phyloP scores from a whole-genome alignment of 1,140 invertebrate species.

The Agraylea sexmaculata region DNA sequence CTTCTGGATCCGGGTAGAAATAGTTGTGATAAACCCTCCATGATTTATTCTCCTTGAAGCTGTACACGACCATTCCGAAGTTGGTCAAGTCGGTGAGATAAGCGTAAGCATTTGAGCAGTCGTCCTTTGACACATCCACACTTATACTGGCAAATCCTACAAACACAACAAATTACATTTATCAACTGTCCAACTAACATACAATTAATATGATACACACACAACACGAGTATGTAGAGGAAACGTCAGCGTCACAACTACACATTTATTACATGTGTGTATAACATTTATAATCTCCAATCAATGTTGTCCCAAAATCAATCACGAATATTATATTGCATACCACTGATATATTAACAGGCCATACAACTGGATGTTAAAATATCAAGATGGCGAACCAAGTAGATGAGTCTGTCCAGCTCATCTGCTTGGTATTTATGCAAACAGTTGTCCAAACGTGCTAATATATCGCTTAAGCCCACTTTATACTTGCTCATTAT shows the following conservation, averaged over 20 bases:
- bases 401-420: too few relatives aligned
- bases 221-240: conserved; percentile 29
- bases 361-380: too few relatives aligned
- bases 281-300: too few relatives aligned
- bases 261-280: too few relatives aligned
- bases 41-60: conserved; percentile 45
- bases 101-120: conserved; percentile 53
- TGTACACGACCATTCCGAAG: conserved; percentile 57
- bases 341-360: too few relatives aligned
- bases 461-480: too few relatives aligned
- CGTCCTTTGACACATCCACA: conserved; percentile 45
- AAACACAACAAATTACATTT: conserved; percentile 2
- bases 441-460: too few relatives aligned
- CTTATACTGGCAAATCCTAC: conserved; percentile 50
- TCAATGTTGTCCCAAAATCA: too few relatives aligned
- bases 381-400: too few relatives aligned
- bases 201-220: not conserved
- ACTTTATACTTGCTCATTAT: too few relatives aligned
- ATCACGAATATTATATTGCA: too few relatives aligned
- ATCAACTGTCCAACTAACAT: not conserved
- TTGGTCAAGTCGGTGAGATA: conserved; percentile 61
- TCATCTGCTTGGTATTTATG: too few relatives aligned
- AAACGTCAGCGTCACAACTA: conserved; percentile 30
- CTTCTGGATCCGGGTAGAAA: conserved; percentile 57
- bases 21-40: conserved; percentile 63